Base-by-base conservation (phyloP, 2,113 vertebrate species). In the Macaca mulatta region DNA sequence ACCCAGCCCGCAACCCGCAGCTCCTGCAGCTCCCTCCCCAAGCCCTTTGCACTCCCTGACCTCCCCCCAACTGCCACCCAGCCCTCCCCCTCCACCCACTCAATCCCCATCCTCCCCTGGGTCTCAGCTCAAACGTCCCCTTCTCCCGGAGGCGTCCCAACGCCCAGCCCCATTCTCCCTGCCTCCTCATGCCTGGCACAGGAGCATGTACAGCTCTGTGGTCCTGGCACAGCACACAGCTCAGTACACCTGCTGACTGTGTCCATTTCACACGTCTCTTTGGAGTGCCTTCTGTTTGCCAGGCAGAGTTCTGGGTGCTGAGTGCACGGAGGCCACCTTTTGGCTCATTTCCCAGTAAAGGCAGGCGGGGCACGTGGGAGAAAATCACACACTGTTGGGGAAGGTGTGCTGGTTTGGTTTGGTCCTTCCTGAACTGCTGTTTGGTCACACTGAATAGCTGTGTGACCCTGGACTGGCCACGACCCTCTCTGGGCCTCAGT, bases 221-320 rank as follows among this genome's bases (percentile, higher is more conserved):
- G 67, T 32, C 55, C 92, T 30, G 10, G 45, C 70, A 30, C 5
- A 0, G 40, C 30, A n/a, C 12, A 43, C 3, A 8, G 20, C 20
- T n/a, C 25, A 0, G 2, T 11, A 5, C 1, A 9, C 48, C 20
- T 13, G 32, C 55, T n/a, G n/a, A 22, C 59, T 0, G 0, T 35
- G 43, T 18, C 38, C 45, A 32, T 32, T 18, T 22, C 23, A 25
- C 23, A 9, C 8, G 0, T 22, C 16, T 40, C 77, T 22, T 11
- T 6, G 8, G 9, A 30, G 32, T 1, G 0, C 38, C 57, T 77
- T 38, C 50, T 3, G 5, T 0, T 0, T 11, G 18, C 25, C 25
- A 35, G 87, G 75, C 35, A 38, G 2, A 8, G 27, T 2, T 52
- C 64, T 23, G 16, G 57, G 59, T 4, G 1, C 67, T 32, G n/a